Percentiles rank a stretch among this genome's conserved stretches.
Evolutionary conservation across 2,797 vertebrate genomes (phyloP).

Genomic region (Meriones psammophilus): DNA sequence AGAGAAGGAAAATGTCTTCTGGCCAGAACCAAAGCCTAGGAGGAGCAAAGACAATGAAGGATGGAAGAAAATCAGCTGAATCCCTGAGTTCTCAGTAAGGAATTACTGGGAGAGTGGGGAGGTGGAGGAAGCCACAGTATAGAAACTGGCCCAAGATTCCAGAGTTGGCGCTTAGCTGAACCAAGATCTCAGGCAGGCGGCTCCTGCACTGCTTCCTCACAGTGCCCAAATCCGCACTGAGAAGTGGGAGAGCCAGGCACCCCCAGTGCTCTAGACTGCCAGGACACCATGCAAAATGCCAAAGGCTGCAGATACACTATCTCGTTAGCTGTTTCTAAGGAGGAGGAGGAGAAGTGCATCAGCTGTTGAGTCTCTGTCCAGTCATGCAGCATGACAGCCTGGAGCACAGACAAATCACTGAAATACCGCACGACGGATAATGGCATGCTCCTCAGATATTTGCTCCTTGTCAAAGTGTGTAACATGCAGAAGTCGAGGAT

Average conservation of each 20-base stretch:
- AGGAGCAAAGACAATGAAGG: neutral
- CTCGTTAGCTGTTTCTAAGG: neutral
- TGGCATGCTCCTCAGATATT: neutral
- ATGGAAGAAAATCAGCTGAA: neutral
- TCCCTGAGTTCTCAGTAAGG: neutral
- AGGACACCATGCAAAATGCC: neutral
- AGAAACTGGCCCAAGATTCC: neutral
- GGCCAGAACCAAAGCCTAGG: neutral
- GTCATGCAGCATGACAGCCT: neutral
- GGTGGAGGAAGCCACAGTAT: neutral
- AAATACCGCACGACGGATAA: neutral
- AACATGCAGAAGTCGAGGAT: neutral
- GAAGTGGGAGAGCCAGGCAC: neutral
- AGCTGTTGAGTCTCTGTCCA: neutral
- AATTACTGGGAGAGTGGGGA: neutral
- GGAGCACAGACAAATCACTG: neutral
- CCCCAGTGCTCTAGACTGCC: neutral
- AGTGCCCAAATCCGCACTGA: neutral
- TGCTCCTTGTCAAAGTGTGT: slow-evolving; percentile 32
- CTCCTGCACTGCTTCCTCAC: neutral
- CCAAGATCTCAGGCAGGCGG: neutral
- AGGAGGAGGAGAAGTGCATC: neutral
- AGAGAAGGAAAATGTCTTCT: neutral
- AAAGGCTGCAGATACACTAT: neutral
- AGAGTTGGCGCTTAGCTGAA: neutral